Conservation (phyloP, 2,797 vertebrate species). For the Lepidocolaptes lacrymiger region DNA sequence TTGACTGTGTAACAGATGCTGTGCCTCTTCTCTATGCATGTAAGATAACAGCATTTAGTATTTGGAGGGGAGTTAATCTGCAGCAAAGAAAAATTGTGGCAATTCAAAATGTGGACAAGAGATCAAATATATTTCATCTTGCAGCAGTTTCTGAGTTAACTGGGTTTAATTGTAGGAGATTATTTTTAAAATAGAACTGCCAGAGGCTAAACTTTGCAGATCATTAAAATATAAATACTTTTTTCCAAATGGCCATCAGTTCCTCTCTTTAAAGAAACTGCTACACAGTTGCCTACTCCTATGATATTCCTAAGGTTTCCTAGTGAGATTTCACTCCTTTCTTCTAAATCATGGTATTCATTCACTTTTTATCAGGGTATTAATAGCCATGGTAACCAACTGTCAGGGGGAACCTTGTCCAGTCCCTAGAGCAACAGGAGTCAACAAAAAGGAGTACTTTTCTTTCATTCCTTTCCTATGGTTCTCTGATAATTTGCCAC, state of each 20-base stretch:
- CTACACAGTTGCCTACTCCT: not conserved
- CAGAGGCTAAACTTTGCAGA: slow-evolving; percentile 23
- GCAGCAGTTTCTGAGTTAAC: slow-evolving; percentile 14
- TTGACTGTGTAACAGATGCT: not conserved
- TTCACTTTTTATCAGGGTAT: slow-evolving; percentile 27
- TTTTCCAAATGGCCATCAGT: slow-evolving; percentile 19
- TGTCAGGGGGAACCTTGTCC: not conserved
- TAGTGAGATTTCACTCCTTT: not conserved
- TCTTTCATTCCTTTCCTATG: not conserved
- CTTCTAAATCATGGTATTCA: not conserved
- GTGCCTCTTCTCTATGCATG: not conserved
- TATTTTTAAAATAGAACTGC: slow-evolving; percentile 28
- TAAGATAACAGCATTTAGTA: not conserved
- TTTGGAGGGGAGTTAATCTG: not conserved
- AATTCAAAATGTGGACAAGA: not conserved
- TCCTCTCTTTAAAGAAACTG: slow-evolving; percentile 5
- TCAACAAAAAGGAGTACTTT: slow-evolving; percentile 13
- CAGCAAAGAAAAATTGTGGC: not conserved
- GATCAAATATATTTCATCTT: not conserved
- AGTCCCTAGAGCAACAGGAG: not conserved
- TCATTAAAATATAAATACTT: slow-evolving; percentile 22
- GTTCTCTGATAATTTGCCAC: slow-evolving; percentile 4
- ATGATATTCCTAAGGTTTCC: not conserved
- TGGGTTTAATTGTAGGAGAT: slow-evolving; percentile 35
- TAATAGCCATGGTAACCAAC: slow-evolving; percentile 16